Evolutionary conservation across 1,140 invertebrate species (phyloP).

Genomic region (Charaxes varanes): DNA sequence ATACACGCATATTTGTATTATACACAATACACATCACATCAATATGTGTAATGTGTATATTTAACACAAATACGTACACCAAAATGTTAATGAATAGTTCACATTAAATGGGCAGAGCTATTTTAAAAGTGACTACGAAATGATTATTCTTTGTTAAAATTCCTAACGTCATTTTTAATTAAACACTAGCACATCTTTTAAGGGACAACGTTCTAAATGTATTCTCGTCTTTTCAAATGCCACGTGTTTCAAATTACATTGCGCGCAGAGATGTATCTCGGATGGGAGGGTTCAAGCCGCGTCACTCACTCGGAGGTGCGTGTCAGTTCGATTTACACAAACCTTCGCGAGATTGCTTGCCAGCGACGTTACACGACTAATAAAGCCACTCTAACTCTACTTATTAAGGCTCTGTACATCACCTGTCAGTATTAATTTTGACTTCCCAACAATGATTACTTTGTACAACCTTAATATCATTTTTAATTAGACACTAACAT

Average conservation of each 20-base stretch:
- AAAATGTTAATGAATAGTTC: no score
- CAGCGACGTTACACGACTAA: conserved; percentile 36
- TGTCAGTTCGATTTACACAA: conserved; percentile 60
- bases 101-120: no score
- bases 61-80: no score
- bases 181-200: conserved; percentile 4
- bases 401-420: no score
- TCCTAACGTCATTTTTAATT: conserved; percentile 10
- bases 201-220: conserved; percentile 7
- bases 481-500: conserved; percentile 9
- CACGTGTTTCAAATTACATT: conserved; percentile 30
- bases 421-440: no score
- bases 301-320: conserved; percentile 50
- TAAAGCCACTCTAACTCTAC: conserved; percentile 42
- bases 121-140: conserved; percentile 1
- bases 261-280: conserved; percentile 37
- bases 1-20: no score
- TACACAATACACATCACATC: no score
- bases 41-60: no score
- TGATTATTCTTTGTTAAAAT: conserved; percentile 6
- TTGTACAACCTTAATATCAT: conserved; percentile 7
- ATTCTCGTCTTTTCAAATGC: conserved; percentile 11
- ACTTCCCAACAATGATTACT: no score
- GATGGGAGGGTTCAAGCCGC: conserved; percentile 38
- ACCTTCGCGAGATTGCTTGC: conserved; percentile 29